A percentile compares a stretch with the other conserved stretches of the same genome.
Evolutionary conservation across 2,113 vertebrate species (phyloP).

Genomic region (Polypterus bichir): DNA sequence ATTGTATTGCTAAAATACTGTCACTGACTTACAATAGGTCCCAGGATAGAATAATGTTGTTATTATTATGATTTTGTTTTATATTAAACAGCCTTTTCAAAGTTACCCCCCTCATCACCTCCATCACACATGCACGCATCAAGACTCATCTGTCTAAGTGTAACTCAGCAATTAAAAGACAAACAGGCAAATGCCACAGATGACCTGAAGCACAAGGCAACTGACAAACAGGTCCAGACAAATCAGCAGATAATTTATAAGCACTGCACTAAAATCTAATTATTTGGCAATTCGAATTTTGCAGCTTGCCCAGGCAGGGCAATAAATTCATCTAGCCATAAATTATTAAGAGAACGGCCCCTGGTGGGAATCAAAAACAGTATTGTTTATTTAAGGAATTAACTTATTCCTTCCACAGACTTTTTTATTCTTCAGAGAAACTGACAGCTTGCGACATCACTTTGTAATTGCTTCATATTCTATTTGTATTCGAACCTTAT

Average conservation of each 20-base stretch:
- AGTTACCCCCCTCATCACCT: conserved; percentile 27
- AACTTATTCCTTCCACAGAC: conserved; percentile 38
- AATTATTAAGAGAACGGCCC: conserved; percentile 81
- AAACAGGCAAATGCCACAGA: conserved; percentile 84
- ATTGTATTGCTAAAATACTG: background rate
- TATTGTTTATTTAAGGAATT: conserved; percentile 71
- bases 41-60: too few species aligned
- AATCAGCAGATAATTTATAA: conserved; percentile 87
- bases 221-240: conserved; percentile 90
- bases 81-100: conserved; percentile 18
- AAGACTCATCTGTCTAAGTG: conserved; percentile 83
- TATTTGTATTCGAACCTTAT: too few species aligned
- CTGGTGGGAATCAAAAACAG: conserved; percentile 74
- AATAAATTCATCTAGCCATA: conserved; percentile 85
- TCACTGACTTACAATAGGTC: background rate
- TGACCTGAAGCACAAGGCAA: conserved; percentile 80
- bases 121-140: conserved; percentile 58
- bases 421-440: too few species aligned
- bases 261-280: conserved; percentile 85
- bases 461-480: too few species aligned
- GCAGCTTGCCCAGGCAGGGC: conserved; percentile 70
- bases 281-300: conserved; percentile 89
- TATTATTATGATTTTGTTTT: background rate
- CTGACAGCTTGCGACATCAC: conserved; percentile 32
- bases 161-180: conserved; percentile 86